Evolutionary conservation across 2,113 vertebrate genomes (phyloP).

Genomic region (Gymnobelideus leadbeateri): DNA sequence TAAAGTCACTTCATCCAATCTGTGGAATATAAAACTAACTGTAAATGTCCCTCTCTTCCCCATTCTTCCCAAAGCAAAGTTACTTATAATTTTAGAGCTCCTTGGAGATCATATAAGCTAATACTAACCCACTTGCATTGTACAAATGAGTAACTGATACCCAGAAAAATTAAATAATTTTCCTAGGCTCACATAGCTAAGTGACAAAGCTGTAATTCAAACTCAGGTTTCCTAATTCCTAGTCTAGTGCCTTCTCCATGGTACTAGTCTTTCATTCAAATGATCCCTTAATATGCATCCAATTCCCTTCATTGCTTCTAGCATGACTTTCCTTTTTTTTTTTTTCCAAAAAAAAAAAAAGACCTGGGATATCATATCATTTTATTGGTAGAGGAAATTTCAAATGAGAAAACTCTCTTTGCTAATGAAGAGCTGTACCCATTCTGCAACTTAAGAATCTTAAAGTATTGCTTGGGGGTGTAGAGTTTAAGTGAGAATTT

Average conservation of each 20-base stretch:
- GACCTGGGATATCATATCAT: neutral
- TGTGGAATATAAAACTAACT: neutral
- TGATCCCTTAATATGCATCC: neutral
- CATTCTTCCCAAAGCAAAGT: neutral
- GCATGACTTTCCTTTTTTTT: neutral
- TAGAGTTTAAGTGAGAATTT: neutral
- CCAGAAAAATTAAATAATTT: neutral
- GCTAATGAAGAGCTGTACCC: neutral
- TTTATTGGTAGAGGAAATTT: neutral
- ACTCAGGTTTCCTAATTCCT: neutral
- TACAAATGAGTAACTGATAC: neutral
- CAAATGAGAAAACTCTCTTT: neutral
- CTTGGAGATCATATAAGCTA: neutral
- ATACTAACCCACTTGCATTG: accelerated
- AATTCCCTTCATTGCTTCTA: neutral
- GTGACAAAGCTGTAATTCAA: neutral
- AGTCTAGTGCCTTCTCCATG: neutral
- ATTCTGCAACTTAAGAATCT: neutral
- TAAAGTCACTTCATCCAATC: neutral
- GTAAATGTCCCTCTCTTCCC: neutral
- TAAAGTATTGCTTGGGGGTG: neutral
- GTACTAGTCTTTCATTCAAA: neutral
- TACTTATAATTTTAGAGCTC: neutral
- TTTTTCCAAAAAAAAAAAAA: too few relatives aligned
- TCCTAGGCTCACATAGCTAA: neutral